Conservation (phyloP, 2,113 vertebrate genomes). For the Etheostoma spectabile region DNA sequence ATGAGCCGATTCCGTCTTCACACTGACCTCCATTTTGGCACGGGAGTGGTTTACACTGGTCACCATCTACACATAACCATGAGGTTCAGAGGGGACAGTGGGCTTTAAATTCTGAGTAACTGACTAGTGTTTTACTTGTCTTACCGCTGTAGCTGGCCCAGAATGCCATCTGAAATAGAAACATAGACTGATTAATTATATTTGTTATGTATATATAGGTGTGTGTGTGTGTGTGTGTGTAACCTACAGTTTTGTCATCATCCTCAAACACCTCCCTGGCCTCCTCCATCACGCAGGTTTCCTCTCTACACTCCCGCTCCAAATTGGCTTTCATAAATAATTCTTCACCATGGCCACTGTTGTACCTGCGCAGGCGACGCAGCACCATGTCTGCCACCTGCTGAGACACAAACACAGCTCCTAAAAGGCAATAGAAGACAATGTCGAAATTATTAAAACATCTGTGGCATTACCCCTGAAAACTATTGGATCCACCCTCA, state of each 20-base stretch:
- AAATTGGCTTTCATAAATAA: constrained; percentile 81
- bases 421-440: constrained; percentile 37
- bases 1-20: constrained; percentile 86
- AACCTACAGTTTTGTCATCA: constrained; percentile 84
- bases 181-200: not conserved
- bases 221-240: not conserved
- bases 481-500: too few species aligned
- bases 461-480: not conserved
- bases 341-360: constrained; percentile 87
- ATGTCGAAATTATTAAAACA: not conserved
- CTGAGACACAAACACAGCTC: constrained; percentile 85
- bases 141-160: constrained; percentile 70
- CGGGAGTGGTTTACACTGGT: constrained; percentile 91
- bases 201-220: not conserved
- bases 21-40: constrained; percentile 91
- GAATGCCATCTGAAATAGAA: constrained; percentile 72
- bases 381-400: constrained; percentile 83
- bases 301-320: constrained; percentile 89
- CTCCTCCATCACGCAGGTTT: constrained; percentile 88
- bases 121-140: not conserved
- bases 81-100: not conserved
- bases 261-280: constrained; percentile 90
- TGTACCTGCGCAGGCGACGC: constrained; percentile 85
- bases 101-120: not conserved
- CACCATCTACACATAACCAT: constrained; percentile 85